phyloP scores from a whole-genome alignment of 2,888 invertebrate genomes.

The Harpalus rubripes region DNA sequence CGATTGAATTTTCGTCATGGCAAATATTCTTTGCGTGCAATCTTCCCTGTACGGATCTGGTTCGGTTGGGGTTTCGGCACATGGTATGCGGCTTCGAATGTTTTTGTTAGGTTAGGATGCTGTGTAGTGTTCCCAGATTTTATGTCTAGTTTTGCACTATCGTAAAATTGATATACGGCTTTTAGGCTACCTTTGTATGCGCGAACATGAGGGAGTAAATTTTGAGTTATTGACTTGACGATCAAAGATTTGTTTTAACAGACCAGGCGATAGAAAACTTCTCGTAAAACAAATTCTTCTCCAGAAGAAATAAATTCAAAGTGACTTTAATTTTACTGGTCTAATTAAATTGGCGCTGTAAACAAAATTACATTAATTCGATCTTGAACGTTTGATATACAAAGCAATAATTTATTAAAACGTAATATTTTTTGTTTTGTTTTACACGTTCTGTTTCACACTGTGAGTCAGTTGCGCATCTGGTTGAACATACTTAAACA shows the following conservation, averaged over 20 bases:
- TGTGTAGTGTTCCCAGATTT: slow-evolving; percentile 50
- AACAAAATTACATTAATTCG: slow-evolving; percentile 30
- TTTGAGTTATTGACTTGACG: slow-evolving; percentile 35
- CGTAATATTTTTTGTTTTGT: slow-evolving; percentile 33
- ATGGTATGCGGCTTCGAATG: slow-evolving; percentile 27
- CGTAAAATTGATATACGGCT: slow-evolving; percentile 48
- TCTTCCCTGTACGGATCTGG: too few species aligned
- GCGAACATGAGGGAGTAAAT: slow-evolving; percentile 31
- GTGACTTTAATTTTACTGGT: slow-evolving; percentile 32
- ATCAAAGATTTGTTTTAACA: slow-evolving; percentile 50
- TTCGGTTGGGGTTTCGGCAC: neutral
- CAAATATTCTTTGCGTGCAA: too few species aligned
- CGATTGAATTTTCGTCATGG: too few species aligned
- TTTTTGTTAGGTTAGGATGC: slow-evolving; percentile 37
- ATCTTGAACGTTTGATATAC: neutral
- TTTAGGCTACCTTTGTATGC: slow-evolving; percentile 37
- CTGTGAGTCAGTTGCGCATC: slow-evolving; percentile 40
- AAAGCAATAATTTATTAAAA: slow-evolving; percentile 17
- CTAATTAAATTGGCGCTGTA: slow-evolving; percentile 15
- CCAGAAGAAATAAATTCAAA: neutral
- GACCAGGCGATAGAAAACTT: neutral
- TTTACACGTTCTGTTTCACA: slow-evolving; percentile 50
- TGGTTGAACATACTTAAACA: slow-evolving; percentile 16
- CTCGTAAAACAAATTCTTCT: slow-evolving; percentile 16
- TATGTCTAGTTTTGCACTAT: slow-evolving; percentile 49